Conservation (phyloP, 30 jellyfish, hydroid and myxozoan species). For the Cassiopea xamachana region DNA sequence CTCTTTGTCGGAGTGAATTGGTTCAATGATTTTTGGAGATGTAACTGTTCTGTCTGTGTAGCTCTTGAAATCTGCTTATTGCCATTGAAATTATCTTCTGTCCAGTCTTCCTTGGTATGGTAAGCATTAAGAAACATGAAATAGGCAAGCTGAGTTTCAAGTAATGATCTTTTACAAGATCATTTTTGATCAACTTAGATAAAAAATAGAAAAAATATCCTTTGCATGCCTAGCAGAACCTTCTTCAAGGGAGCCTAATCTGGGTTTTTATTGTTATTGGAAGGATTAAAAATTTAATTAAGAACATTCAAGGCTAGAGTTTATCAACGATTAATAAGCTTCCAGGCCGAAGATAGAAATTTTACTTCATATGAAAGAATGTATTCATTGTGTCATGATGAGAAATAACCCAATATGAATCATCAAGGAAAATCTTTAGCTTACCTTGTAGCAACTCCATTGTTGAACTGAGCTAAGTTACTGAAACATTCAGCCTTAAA, state of each 20-base stretch:
- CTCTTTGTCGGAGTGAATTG: slow-evolving; percentile 33
- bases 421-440: background rate
- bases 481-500: background rate
- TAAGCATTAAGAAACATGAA: background rate
- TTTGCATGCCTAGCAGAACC: no score
- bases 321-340: no score
- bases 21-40: slow-evolving; percentile 15
- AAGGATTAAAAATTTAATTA: no score
- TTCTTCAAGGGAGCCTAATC: no score
- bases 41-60: slow-evolving; percentile 30
- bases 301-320: background rate
- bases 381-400: background rate
- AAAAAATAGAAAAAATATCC: no score
- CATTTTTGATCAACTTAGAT: background rate
- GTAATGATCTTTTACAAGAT: background rate
- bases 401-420: background rate
- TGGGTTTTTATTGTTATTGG: no score
- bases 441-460: background rate
- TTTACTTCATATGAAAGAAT: background rate
- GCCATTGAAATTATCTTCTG: slow-evolving; percentile 38
- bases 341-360: background rate
- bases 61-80: slow-evolving; percentile 31
- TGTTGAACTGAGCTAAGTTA: background rate
- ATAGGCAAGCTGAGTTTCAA: background rate
- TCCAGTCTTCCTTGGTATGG: slow-evolving; percentile 22